Conservation (phyloP, 2,113 vertebrate species). For the Plecotus auritus region DNA sequence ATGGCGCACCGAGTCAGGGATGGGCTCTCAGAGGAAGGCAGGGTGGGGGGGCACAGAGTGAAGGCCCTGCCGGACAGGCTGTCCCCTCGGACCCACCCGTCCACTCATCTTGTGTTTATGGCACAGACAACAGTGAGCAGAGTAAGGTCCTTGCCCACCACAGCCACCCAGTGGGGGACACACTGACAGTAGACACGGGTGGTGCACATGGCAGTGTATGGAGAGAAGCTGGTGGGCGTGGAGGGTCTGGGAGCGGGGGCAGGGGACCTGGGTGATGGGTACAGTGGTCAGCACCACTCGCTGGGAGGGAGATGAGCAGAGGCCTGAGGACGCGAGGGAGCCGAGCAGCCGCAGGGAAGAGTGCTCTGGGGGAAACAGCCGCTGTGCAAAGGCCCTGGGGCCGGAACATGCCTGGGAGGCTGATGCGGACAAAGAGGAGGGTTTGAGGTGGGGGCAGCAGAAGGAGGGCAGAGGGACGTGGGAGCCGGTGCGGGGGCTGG, state of each 20-base stretch:
- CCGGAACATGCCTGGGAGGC: not conserved
- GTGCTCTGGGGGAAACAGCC: accelerated
- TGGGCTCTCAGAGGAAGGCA: no score
- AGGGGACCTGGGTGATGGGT: no score
- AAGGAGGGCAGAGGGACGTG: not conserved
- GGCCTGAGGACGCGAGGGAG: not conserved
- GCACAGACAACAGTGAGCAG: not conserved
- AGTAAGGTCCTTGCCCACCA: accelerated
- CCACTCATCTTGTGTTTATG: not conserved
- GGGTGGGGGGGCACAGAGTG: accelerated
- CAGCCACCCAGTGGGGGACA: not conserved
- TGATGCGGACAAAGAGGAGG: not conserved
- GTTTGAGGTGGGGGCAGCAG: no score
- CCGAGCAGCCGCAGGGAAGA: not conserved
- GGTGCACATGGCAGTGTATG: not conserved
- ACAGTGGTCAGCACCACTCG: no score
- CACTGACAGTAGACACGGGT: not conserved
- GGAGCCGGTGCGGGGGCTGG: not conserved
- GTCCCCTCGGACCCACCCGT: accelerated
- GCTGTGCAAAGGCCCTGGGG: not conserved
- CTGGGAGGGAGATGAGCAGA: not conserved
- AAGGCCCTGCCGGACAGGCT: not conserved
- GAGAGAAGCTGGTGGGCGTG: not conserved
- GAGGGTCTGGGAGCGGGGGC: not conserved
- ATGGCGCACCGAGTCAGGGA: not conserved